A percentile compares a stretch with the other conserved stretches of the same genome.
Evolutionary conservation across 2,113 vertebrate genomes (phyloP).

Genomic region (Toxostoma redivivum): DNA sequence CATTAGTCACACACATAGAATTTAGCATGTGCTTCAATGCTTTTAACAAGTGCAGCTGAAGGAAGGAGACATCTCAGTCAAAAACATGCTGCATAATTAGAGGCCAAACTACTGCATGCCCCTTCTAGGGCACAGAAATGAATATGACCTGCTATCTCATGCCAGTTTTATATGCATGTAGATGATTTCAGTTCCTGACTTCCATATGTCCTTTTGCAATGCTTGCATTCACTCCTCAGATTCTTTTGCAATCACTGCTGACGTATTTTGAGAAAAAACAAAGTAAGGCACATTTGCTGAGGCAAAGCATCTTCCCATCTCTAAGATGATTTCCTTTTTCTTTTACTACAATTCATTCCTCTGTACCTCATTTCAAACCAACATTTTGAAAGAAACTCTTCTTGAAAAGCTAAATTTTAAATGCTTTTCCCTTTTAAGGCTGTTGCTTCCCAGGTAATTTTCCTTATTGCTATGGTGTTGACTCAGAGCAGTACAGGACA

Average conservation of each 20-base stretch:
- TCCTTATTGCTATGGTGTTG: background rate
- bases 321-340: background rate
- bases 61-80: background rate
- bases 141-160: background rate
- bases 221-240: background rate
- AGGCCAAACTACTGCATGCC: background rate
- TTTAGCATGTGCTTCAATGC: background rate
- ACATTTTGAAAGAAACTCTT: background rate
- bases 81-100: background rate
- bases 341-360: background rate
- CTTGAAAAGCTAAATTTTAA: background rate
- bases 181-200: background rate
- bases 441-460: background rate
- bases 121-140: background rate
- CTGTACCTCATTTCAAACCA: background rate
- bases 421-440: background rate
- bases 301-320: background rate
- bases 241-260: background rate
- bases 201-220: background rate
- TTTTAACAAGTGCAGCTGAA: background rate
- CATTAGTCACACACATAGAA: background rate
- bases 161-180: background rate
- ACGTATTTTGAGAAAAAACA: background rate
- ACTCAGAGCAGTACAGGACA: background rate
- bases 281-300: background rate